Percentiles rank a stretch among this genome's conserved stretches.
These are phyloP conservation scores for Phyllostomus discolor DNA, from an alignment of 2,113 vertebrate species.

Conservation along the genomic window DNA sequence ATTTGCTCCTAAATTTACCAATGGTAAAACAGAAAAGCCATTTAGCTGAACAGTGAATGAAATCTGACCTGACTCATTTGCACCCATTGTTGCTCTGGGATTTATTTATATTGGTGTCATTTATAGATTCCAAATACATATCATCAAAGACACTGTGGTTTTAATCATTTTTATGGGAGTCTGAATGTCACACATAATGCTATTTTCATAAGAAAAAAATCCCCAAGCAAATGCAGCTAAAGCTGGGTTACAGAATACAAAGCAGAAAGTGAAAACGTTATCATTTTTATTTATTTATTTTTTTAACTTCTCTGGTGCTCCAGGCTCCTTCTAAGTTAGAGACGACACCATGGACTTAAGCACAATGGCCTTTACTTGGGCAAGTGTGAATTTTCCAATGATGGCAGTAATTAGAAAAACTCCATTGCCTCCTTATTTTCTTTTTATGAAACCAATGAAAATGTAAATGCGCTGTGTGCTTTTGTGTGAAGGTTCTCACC, in stretches of 20 bases:
- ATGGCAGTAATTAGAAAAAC: constrained; percentile 17
- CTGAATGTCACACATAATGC: constrained; percentile 58
- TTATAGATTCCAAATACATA: constrained; percentile 33
- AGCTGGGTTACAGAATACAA: neutral
- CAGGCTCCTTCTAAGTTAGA: neutral
- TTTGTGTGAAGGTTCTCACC: constrained; percentile 22
- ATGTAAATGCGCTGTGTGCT: constrained; percentile 10
- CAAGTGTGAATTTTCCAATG: constrained; percentile 9
- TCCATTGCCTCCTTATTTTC: neutral
- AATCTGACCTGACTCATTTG: neutral
- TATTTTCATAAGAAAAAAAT: constrained; percentile 67
- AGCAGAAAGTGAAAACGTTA: neutral
- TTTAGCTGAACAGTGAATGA: neutral
- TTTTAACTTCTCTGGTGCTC: neutral
- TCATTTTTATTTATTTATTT: neutral
- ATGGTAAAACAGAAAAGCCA: neutral
- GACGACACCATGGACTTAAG: neutral
- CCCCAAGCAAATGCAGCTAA: constrained; percentile 51
- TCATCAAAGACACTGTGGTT: constrained; percentile 53
- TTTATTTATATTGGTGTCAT: constrained; percentile 9
- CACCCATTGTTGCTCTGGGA: neutral
- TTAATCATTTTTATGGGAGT: constrained; percentile 41
- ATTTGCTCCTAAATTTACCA: neutral
- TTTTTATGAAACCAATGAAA: constrained; percentile 42
- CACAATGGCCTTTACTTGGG: neutral